Conservation (phyloP, 2,888 invertebrate genomes). For the Dinocampus coccinellae region DNA sequence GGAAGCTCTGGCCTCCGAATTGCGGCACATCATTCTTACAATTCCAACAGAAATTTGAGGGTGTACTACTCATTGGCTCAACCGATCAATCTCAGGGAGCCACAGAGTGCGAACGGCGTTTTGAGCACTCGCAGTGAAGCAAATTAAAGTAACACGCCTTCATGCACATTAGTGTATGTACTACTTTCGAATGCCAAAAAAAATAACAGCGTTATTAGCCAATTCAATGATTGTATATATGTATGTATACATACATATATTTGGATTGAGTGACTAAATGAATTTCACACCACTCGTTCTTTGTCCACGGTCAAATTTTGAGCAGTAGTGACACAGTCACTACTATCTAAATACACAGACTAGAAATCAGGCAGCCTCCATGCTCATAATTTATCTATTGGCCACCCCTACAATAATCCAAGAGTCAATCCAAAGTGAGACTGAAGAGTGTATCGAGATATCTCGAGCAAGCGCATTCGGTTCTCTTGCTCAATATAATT, state of each 20-base stretch:
- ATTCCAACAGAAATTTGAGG: not conserved
- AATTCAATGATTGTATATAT: not conserved
- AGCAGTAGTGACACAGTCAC: not conserved
- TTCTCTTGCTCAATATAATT: not conserved
- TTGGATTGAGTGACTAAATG: not conserved
- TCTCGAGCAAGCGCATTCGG: not conserved
- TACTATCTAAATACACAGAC: not conserved
- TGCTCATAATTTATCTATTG: not conserved
- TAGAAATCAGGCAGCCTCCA: not conserved
- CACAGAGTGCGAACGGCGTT: not conserved
- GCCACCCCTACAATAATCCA: not conserved
- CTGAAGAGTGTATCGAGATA: not conserved
- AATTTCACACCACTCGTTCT: not conserved
- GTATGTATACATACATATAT: too few species aligned
- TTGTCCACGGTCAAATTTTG: not conserved
- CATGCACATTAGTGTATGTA: not conserved
- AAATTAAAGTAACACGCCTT: not conserved
- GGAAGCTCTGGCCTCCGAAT: slow-evolving; percentile 20
- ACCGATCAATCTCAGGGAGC: slow-evolving; percentile 1
- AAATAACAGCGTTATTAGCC: not conserved
- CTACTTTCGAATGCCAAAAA: not conserved
- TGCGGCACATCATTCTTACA: slow-evolving; percentile 27
- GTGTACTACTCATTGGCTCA: not conserved
- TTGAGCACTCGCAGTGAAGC: not conserved
- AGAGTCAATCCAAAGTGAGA: not conserved